A percentile compares a stretch with the other conserved stretches of the same genome.
Conservation (phyloP, 2,797 vertebrate genomes). For the Sylvilagus floridanus region DNA sequence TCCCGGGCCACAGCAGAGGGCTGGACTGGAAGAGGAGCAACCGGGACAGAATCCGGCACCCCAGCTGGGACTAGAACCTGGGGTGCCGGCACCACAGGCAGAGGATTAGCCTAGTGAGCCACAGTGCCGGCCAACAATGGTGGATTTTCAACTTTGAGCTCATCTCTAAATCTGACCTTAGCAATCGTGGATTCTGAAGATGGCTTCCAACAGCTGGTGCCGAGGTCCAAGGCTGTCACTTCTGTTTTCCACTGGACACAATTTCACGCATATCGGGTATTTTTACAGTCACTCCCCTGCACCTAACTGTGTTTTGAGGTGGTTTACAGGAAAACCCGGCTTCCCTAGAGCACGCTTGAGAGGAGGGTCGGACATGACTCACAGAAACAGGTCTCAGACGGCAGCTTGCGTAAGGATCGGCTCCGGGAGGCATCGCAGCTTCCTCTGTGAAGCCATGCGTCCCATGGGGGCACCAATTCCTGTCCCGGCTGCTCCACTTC, state of each 20-base stretch:
- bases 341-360: slow-evolving; percentile 15
- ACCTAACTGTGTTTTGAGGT: slow-evolving; percentile 23
- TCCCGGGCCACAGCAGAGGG: too few relatives aligned
- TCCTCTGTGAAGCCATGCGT: too few relatives aligned
- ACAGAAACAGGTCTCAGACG: not conserved
- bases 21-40: too few relatives aligned
- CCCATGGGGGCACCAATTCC: too few relatives aligned
- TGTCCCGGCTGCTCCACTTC: too few relatives aligned
- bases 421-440: not conserved
- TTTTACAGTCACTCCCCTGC: not conserved
- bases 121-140: too few relatives aligned
- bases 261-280: not conserved
- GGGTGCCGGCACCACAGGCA: too few relatives aligned
- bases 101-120: too few relatives aligned
- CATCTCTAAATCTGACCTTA: slow-evolving; percentile 15
- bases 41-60: too few relatives aligned
- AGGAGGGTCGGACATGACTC: slow-evolving; percentile 6
- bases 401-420: not conserved
- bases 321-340: slow-evolving; percentile 11
- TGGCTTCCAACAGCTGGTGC: slow-evolving; percentile 36
- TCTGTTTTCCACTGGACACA: slow-evolving; percentile 34
- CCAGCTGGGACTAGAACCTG: too few relatives aligned
- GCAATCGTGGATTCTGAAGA: slow-evolving; percentile 18
- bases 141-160: slow-evolving; percentile 43
- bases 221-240: not conserved